These are phyloP conservation scores for Pristionchus arcanus DNA, from an alignment of 2,888 invertebrate genomes.

Conservation along the genomic window DNA sequence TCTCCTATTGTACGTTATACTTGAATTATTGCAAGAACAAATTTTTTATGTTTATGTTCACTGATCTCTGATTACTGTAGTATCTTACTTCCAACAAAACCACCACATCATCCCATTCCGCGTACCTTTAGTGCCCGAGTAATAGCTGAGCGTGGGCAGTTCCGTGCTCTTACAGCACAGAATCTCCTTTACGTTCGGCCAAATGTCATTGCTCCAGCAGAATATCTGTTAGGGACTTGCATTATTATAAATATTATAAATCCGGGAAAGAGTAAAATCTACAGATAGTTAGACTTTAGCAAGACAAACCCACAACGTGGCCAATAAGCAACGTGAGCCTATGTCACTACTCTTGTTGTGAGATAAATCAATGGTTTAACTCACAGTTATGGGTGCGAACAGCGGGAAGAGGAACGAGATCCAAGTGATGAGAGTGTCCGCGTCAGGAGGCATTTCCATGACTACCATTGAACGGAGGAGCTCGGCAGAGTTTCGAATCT, in stretches of 20 bases:
- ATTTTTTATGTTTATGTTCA: background rate
- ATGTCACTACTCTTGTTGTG: too few species aligned
- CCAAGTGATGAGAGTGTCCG: constrained; percentile 75
- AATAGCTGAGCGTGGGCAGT: constrained; percentile 66
- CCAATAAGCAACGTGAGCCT: too few species aligned
- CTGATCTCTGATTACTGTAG: background rate
- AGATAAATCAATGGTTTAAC: background rate
- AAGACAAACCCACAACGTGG: too few species aligned
- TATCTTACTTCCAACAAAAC: background rate
- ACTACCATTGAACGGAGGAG: constrained; percentile 57
- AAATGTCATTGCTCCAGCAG: constrained; percentile 73
- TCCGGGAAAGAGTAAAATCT: too few species aligned
- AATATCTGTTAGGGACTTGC: constrained; percentile 63
- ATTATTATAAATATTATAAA: too few species aligned
- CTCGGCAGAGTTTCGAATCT: constrained; percentile 65
- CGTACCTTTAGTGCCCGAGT: constrained; percentile 54
- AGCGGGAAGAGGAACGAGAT: constrained; percentile 74
- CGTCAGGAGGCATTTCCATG: constrained; percentile 69
- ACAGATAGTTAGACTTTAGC: too few species aligned
- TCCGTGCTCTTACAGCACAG: constrained; percentile 71
- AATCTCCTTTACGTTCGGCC: constrained; percentile 73
- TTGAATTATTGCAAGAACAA: too few species aligned
- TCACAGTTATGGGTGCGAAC: constrained; percentile 74
- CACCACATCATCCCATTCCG: background rate
- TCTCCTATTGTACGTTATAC: too few species aligned